These are phyloP conservation scores for Augochlora pura DNA, from an alignment of 1,140 invertebrate genomes.

Conservation along the genomic window DNA sequence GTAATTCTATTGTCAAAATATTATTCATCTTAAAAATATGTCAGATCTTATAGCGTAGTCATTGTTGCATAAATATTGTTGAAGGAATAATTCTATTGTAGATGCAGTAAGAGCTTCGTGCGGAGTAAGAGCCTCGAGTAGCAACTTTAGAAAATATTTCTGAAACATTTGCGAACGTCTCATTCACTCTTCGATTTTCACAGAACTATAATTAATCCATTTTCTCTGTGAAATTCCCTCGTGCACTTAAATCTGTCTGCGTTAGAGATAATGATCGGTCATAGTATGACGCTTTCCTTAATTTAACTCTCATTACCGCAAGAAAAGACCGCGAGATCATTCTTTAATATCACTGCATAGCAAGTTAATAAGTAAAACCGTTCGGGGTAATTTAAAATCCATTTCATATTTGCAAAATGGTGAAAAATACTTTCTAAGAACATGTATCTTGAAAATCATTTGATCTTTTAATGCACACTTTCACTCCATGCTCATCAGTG, in stretches of 20 bases:
- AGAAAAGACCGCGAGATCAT: too few relatives aligned
- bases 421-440: too few relatives aligned
- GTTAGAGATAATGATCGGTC: neutral
- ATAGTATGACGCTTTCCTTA: neutral
- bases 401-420: too few relatives aligned
- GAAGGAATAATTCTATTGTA: neutral
- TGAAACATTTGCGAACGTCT: neutral
- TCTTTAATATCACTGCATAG: too few relatives aligned
- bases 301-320: neutral
- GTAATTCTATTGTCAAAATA: slow-evolving; percentile 65
- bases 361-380: too few relatives aligned
- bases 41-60: neutral
- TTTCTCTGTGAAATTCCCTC: neutral
- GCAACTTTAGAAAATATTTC: neutral
- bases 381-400: too few relatives aligned
- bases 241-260: neutral
- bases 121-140: neutral
- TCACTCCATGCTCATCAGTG: too few relatives aligned
- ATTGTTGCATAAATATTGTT: neutral
- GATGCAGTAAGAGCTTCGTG: neutral
- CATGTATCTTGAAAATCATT: too few relatives aligned
- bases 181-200: neutral
- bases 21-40: neutral
- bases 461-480: too few relatives aligned
- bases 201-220: neutral